Evolutionary conservation across 1,140 invertebrate genomes (phyloP).

Genomic region (Periplaneta americana): DNA sequence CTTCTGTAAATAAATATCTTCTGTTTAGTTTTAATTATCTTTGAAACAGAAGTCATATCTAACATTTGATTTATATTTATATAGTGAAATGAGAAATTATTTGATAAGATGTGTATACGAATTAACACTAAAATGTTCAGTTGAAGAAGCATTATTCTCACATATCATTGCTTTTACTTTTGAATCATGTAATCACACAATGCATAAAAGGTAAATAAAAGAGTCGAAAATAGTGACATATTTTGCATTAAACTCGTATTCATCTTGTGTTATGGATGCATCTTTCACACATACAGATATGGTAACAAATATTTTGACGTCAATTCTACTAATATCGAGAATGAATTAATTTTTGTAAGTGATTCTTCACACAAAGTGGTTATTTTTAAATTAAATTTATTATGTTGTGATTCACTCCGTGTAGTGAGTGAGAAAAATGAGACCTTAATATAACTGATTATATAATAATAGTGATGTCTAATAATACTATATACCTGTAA

Average conservation of each 20-base stretch:
- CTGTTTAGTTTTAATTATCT: too few relatives aligned
- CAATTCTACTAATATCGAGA: neutral
- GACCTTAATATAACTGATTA: too few relatives aligned
- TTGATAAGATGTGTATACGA: neutral
- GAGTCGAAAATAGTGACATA: too few relatives aligned
- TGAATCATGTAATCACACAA: too few relatives aligned
- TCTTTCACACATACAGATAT: neutral
- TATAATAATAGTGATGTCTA: too few relatives aligned
- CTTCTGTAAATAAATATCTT: too few relatives aligned
- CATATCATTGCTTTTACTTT: neutral
- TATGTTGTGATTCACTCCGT: neutral
- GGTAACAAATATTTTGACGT: neutral
- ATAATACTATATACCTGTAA: neutral
- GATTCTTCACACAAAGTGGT: neutral
- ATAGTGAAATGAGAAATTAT: neutral
- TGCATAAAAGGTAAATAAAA: too few relatives aligned
- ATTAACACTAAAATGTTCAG: neutral
- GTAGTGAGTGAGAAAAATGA: neutral
- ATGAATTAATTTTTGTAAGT: neutral
- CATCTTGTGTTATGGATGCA: neutral
- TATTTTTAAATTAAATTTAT: neutral
- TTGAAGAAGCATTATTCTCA: neutral
- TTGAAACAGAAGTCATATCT: too few relatives aligned
- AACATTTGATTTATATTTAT: too few relatives aligned
- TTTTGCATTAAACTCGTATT: neutral